Evolutionary conservation across 1,140 invertebrate species (phyloP).

Genomic region (Bombus sylvicola): DNA sequence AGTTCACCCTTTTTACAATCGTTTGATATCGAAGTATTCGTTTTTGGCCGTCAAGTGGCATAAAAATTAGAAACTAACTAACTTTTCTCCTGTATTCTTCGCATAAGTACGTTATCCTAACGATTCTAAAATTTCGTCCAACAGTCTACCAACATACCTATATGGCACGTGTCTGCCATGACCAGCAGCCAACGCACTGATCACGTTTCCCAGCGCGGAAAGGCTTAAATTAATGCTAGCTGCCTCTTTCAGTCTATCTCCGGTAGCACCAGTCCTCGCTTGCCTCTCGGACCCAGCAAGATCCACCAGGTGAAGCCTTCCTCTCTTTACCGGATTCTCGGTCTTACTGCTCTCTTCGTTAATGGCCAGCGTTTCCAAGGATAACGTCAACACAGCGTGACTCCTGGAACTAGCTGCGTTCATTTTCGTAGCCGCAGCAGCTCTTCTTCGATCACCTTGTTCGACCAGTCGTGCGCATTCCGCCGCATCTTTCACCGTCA

Average conservation of each 20-base stretch:
- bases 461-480: constrained; percentile 91
- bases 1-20: too few relatives aligned
- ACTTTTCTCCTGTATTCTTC: not conserved
- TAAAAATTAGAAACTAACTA: not conserved
- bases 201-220: constrained; percentile 96
- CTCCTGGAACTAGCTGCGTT: constrained; percentile 93
- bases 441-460: constrained; percentile 89
- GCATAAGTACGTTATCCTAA: not conserved
- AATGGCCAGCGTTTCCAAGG: constrained; percentile 88
- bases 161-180: constrained; percentile 97
- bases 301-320: constrained; percentile 95
- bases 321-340: constrained; percentile 85
- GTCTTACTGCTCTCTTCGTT: constrained; percentile 81
- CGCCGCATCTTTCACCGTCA: constrained; percentile 89
- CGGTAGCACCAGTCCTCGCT: constrained; percentile 92
- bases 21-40: too few relatives aligned
- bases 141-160: constrained; percentile 74
- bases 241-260: constrained; percentile 95
- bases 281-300: constrained; percentile 95
- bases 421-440: constrained; percentile 92
- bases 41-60: too few relatives aligned
- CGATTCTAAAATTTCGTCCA: not conserved
- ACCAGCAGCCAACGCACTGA: constrained; percentile 95
- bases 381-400: constrained; percentile 96
- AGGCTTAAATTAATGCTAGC: constrained; percentile 98